Conservation (phyloP, 2,888 invertebrate genomes). For the Tetropium fuscum region DNA sequence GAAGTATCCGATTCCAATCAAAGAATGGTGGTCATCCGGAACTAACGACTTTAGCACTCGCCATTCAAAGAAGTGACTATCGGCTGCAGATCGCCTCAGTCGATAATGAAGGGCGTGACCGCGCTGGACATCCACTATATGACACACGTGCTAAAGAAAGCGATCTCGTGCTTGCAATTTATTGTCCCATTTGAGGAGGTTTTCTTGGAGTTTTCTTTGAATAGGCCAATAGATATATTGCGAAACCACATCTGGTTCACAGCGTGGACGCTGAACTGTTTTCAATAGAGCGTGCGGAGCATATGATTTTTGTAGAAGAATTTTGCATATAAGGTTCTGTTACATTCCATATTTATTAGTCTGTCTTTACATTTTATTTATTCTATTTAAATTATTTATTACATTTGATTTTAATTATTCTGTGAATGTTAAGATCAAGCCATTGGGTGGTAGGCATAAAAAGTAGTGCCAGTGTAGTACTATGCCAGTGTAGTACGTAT, state of each 20-base stretch:
- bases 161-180: conserved; percentile 40
- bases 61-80: conserved; percentile 41
- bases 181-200: conserved; percentile 31
- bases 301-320: too few species aligned
- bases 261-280: background rate
- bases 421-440: too few species aligned
- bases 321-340: too few species aligned
- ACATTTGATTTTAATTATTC: too few species aligned
- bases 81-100: conserved; percentile 34
- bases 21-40: conserved; percentile 47
- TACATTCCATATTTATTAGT: too few species aligned
- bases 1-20: conserved; percentile 41
- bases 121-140: conserved; percentile 34
- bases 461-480: too few species aligned
- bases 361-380: too few species aligned
- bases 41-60: conserved; percentile 46
- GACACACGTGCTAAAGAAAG: conserved; percentile 45
- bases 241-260: conserved; percentile 4
- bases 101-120: conserved; percentile 49
- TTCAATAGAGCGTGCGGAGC: too few species aligned
- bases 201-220: conserved; percentile 21
- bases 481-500: too few species aligned
- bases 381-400: too few species aligned
- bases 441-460: too few species aligned
- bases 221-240: conserved; percentile 3